phyloP scores from a whole-genome alignment of 64 coral and sea anemone species.

The Actinia tenebrosa region DNA sequence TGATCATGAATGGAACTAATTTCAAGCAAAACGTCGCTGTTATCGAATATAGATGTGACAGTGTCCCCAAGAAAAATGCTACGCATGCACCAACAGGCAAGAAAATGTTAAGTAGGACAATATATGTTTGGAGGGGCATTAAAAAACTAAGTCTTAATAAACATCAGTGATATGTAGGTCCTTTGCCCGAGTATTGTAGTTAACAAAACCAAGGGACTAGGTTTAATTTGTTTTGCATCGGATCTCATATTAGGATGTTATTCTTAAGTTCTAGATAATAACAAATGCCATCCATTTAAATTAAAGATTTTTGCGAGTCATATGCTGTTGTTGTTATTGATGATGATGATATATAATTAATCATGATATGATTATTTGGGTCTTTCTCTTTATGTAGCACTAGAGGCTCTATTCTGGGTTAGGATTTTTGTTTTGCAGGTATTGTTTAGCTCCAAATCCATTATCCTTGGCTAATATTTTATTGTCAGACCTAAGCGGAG shows the following conservation, averaged over 20 bases:
- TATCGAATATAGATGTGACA: neutral
- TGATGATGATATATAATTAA: too few relatives aligned
- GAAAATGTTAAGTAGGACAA: neutral
- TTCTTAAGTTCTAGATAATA: neutral
- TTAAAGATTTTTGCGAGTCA: neutral
- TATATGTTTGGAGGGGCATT: neutral
- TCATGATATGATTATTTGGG: too few relatives aligned
- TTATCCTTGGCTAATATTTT: too few relatives aligned
- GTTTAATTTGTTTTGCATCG: neutral
- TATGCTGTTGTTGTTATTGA: neutral
- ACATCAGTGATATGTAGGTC: slow-evolving; percentile 4
- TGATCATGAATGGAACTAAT: too few relatives aligned
- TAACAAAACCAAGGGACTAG: slow-evolving; percentile 16
- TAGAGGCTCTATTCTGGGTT: too few relatives aligned
- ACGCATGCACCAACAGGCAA: neutral
- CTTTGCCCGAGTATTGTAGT: neutral
- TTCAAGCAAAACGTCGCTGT: too few relatives aligned
- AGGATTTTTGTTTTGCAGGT: too few relatives aligned
- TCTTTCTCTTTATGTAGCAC: too few relatives aligned
- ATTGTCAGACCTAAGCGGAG: too few relatives aligned
- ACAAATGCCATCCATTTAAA: slow-evolving; percentile 9
- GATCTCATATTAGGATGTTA: slow-evolving; percentile 6
- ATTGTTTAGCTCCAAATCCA: too few relatives aligned
- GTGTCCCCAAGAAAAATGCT: neutral
- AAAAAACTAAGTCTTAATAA: neutral